Conservation (phyloP, 2,888 invertebrate genomes). For the Heliconius aoede region DNA sequence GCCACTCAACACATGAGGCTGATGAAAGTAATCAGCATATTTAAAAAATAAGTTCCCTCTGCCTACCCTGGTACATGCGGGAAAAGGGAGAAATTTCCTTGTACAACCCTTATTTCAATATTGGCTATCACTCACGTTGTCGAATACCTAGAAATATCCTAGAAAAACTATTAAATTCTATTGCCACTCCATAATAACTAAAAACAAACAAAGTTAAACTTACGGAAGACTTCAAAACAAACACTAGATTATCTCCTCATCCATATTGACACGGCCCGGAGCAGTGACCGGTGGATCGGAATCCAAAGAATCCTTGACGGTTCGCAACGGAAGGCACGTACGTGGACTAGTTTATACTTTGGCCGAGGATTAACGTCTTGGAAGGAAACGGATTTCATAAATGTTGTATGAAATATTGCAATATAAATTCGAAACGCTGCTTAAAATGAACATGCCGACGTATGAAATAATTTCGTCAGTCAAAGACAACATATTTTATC, state of each 20-base stretch:
- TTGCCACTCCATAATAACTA: neutral
- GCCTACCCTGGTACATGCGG: too few relatives aligned
- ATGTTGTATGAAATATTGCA: slow-evolving; percentile 38
- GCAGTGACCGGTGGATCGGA: slow-evolving; percentile 61
- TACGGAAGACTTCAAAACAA: slow-evolving; percentile 17
- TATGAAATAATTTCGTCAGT: neutral
- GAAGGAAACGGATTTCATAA: slow-evolving; percentile 46
- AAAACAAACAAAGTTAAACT: slow-evolving; percentile 19
- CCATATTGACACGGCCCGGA: slow-evolving; percentile 52
- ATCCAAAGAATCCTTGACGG: slow-evolving; percentile 66
- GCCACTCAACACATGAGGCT: too few relatives aligned
- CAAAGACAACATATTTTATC: neutral
- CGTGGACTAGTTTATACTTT: slow-evolving; percentile 56
- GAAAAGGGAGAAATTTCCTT: too few relatives aligned
- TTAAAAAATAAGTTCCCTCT: too few relatives aligned
- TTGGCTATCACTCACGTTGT: neutral
- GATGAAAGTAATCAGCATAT: too few relatives aligned
- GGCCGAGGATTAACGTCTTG: slow-evolving; percentile 44
- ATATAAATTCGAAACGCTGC: slow-evolving; percentile 21
- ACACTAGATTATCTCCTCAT: slow-evolving; percentile 41
- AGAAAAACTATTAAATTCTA: neutral
- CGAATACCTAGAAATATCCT: too few relatives aligned
- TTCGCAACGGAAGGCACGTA: slow-evolving; percentile 74
- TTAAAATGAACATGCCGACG: slow-evolving; percentile 2
- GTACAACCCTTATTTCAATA: too few relatives aligned